A percentile compares a stretch with the other conserved stretches of the same genome.
phyloP scores from a whole-genome alignment of 1,140 invertebrate genomes.

The Leucophenga varia region DNA sequence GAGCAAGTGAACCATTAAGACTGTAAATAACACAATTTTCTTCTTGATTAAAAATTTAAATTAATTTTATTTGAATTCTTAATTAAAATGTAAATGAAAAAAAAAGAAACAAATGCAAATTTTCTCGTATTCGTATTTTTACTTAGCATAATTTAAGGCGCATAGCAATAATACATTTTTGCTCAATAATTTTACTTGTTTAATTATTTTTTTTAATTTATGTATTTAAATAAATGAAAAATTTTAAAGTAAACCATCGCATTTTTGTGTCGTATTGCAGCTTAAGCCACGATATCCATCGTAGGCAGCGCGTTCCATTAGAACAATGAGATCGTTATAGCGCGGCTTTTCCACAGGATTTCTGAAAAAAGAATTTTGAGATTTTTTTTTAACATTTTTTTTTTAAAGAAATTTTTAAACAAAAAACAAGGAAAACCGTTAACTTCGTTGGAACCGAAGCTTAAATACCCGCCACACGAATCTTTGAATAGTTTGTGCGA shows the following conservation, averaged over 20 bases:
- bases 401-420: background rate
- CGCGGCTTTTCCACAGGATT: slow-evolving; percentile 35
- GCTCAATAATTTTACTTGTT: background rate
- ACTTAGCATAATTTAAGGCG: no score
- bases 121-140: no score
- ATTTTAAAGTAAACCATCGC: slow-evolving; percentile 29
- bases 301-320: slow-evolving; percentile 43
- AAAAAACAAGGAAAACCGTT: no score
- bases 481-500: no score
- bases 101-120: no score
- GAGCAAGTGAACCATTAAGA: slow-evolving; percentile 22
- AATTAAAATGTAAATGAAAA: no score
- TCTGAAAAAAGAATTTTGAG: slow-evolving; percentile 13
- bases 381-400: background rate
- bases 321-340: slow-evolving; percentile 41
- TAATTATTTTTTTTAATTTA: slow-evolving; percentile 10
- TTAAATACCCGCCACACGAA: no score
- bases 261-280: slow-evolving; percentile 42
- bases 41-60: background rate
- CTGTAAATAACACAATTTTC: slow-evolving; percentile 28
- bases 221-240: slow-evolving; percentile 17
- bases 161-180: no score
- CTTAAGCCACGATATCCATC: slow-evolving; percentile 39
- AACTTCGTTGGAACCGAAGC: no score
- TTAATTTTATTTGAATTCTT: no score